phyloP scores from a whole-genome alignment of 92 coral and sea anemone species.

The Zoanthus gigantus region DNA sequence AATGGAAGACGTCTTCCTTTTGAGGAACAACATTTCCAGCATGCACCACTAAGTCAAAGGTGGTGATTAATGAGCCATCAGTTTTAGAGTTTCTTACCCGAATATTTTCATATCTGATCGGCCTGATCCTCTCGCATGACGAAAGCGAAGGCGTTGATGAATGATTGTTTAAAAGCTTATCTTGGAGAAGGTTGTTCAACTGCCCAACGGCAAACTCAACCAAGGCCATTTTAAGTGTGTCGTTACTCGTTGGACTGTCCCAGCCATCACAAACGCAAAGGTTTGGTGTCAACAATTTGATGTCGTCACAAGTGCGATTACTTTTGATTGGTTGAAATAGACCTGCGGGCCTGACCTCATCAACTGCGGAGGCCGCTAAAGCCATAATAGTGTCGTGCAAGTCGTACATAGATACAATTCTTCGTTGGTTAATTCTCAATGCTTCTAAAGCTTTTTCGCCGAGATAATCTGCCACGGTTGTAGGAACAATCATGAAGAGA shows the following conservation, averaged over 20 bases:
- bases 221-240: conserved; percentile 59
- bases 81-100: conserved; percentile 59
- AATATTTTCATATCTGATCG: conserved; percentile 48
- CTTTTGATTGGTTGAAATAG: conserved; percentile 63
- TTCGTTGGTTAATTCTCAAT: conserved; percentile 62
- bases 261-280: conserved; percentile 80
- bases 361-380: conserved; percentile 48
- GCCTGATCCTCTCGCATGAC: conserved; percentile 67
- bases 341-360: conserved; percentile 61
- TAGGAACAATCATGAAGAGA: conserved; percentile 69
- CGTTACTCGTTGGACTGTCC: conserved; percentile 69
- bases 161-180: not conserved
- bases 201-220: conserved; percentile 78
- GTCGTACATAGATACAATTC: conserved; percentile 71
- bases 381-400: conserved; percentile 72
- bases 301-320: conserved; percentile 70
- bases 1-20: conserved; percentile 38
- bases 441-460: conserved; percentile 65
- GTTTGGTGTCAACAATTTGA: conserved; percentile 69
- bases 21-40: conserved; percentile 60
- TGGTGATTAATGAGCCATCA: conserved; percentile 57
- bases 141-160: not conserved
- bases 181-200: conserved; percentile 67
- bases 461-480: conserved; percentile 62
- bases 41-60: conserved; percentile 53